Base-by-base conservation (phyloP, 2,888 invertebrate genomes). In the Anthoptus insignis region DNA sequence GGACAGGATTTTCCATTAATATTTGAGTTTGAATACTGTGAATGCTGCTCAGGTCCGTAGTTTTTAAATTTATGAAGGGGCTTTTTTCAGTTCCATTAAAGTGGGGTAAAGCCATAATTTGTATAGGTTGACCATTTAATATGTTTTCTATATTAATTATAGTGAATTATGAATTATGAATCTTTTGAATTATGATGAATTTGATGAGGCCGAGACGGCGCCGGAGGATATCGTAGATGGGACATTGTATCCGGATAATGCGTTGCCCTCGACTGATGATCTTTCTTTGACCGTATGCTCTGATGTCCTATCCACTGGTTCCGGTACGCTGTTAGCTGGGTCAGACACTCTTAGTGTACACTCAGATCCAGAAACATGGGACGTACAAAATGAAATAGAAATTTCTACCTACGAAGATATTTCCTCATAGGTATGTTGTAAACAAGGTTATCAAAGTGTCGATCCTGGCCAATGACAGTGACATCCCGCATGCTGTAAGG, bases 1-100 rank as follows among this genome's bases (percentile, higher is more conserved):
- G 68, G 24, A 57, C 42, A 19, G 74, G n/a, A n/a, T n/a, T n/a
- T n/a, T n/a, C n/a, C 71, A n/a, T 8, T 37, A n/a, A 37, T 37
- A 37, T n/a, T n/a, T n/a, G n/a, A n/a, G n/a, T n/a, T 27, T 27
- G 7, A 27, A 27, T 5, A 27, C 27, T 5, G 27, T 27, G 27
- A 27, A 27, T 7, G 27, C n/a, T n/a, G n/a, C n/a, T n/a, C n/a
- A n/a, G n/a, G n/a, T n/a, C n/a, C n/a, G n/a, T n/a, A n/a, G n/a
- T n/a, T n/a, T n/a, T n/a, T n/a, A n/a, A n/a, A n/a, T n/a, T n/a
- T n/a, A n/a, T n/a, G n/a, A n/a, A n/a, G n/a, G n/a, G n/a, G n/a
- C n/a, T n/a, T n/a, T n/a, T n/a, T n/a, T n/a, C n/a, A n/a, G n/a
- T n/a, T n/a, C n/a, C n/a, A n/a, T n/a, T n/a, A n/a, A n/a, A n/a